Conservation (phyloP, 2,797 vertebrate species). For the Columba guinea region DNA sequence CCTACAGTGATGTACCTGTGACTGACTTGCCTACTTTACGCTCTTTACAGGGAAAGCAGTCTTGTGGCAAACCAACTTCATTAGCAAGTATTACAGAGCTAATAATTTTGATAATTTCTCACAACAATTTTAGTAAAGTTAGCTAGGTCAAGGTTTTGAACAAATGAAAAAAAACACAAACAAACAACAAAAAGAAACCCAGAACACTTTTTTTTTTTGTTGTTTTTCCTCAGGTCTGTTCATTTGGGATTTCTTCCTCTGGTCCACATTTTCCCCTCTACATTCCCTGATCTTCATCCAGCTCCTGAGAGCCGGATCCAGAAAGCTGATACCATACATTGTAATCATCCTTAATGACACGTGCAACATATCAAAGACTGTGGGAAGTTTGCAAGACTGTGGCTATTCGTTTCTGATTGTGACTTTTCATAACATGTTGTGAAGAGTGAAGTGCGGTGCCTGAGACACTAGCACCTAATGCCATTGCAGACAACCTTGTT, state of each 20-base stretch:
- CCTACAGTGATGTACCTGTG: not conserved
- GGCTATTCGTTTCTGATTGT: not conserved
- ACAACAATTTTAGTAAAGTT: not conserved
- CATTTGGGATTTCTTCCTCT: not conserved
- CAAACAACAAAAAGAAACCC: no score
- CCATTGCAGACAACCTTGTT: not conserved
- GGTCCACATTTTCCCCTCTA: not conserved
- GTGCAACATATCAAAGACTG: accelerated
- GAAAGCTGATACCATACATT: not conserved
- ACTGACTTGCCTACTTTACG: not conserved
- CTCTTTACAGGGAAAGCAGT: not conserved
- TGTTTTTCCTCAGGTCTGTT: not conserved
- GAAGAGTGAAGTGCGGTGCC: not conserved
- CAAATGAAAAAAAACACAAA: not conserved
- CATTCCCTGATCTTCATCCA: not conserved
- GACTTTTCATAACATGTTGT: not conserved
- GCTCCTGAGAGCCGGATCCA: not conserved
- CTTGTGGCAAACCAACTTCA: not conserved
- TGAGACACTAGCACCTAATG: not conserved
- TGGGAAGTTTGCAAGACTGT: not conserved
- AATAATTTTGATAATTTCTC: not conserved
- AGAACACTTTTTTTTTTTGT: no score
- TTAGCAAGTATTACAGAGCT: not conserved
- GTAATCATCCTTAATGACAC: not conserved
- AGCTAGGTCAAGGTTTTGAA: not conserved